phyloP scores from a whole-genome alignment of 2,888 invertebrate species.

The Drosophila hamatofila region DNA sequence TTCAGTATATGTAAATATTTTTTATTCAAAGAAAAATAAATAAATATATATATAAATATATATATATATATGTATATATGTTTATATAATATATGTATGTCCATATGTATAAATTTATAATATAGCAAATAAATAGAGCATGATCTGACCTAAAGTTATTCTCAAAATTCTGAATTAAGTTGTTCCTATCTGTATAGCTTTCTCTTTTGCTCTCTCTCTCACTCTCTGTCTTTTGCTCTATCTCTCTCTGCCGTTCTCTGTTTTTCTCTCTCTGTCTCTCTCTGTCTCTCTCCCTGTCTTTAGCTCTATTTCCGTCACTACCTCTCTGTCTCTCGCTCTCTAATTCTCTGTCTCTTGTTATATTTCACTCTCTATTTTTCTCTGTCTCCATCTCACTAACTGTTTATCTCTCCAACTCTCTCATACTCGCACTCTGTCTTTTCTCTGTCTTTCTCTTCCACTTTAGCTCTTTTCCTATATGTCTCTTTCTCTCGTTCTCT shows the following conservation, averaged over 20 bases:
- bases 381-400: too few species aligned
- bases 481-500: background rate
- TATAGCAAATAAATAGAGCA: slow-evolving; percentile 3
- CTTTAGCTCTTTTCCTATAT: too few species aligned
- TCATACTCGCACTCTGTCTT: too few species aligned
- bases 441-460: background rate
- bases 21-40: slow-evolving; percentile 51
- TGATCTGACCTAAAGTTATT: background rate
- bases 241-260: too few species aligned
- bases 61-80: background rate
- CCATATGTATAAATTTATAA: slow-evolving; percentile 8
- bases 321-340: background rate
- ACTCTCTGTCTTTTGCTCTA: background rate
- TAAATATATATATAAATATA: background rate
- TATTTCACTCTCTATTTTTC: background rate
- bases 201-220: background rate
- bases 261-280: background rate
- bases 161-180: background rate
- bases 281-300: background rate
- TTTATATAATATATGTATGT: background rate
- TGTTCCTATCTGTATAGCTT: background rate
- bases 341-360: too few species aligned
- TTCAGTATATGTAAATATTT: slow-evolving; percentile 74
- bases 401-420: too few species aligned
- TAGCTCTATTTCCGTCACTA: background rate